These are phyloP conservation scores for Hypsopygia costalis DNA, from an alignment of 2,888 invertebrate species.

Conservation along the genomic window DNA sequence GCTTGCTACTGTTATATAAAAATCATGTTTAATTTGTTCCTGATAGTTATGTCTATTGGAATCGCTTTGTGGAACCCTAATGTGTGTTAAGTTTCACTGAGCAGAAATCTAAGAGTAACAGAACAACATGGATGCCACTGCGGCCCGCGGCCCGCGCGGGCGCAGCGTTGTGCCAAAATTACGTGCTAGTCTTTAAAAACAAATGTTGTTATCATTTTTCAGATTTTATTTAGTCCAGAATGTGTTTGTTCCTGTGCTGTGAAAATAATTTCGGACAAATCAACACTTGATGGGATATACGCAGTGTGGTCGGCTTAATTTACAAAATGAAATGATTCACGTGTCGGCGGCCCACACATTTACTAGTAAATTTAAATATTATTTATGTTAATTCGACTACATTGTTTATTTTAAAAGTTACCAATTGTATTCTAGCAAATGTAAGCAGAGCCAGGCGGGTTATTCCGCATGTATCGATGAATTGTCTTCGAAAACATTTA, in stretches of 20 bases:
- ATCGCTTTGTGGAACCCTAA: slow-evolving; percentile 59
- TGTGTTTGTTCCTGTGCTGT: slow-evolving; percentile 78
- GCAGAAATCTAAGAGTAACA: slow-evolving; percentile 48
- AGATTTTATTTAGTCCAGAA: slow-evolving; percentile 80
- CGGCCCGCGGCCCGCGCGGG: slow-evolving; percentile 53
- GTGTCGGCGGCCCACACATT: too few species aligned
- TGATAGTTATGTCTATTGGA: slow-evolving; percentile 40
- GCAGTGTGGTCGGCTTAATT: slow-evolving; percentile 44
- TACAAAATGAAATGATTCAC: not conserved
- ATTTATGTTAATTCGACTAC: slow-evolving; percentile 18
- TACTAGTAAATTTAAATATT: too few species aligned
- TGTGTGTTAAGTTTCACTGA: slow-evolving; percentile 50
- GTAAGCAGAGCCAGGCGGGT: slow-evolving; percentile 5
- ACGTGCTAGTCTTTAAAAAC: slow-evolving; percentile 76
- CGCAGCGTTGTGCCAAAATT: slow-evolving; percentile 79
- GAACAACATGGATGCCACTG: slow-evolving; percentile 74
- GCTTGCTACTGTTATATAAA: slow-evolving; percentile 51
- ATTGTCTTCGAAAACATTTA: not conserved
- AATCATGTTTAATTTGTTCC: slow-evolving; percentile 50
- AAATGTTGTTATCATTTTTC: slow-evolving; percentile 78
- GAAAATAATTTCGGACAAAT: slow-evolving; percentile 72
- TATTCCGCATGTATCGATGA: not conserved
- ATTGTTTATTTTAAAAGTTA: slow-evolving; percentile 21
- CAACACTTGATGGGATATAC: slow-evolving; percentile 61
- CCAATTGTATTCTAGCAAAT: slow-evolving; percentile 11